Evolutionary conservation across 1,140 invertebrate genomes (phyloP).

Genomic region (Muscidifurax raptorellus): DNA sequence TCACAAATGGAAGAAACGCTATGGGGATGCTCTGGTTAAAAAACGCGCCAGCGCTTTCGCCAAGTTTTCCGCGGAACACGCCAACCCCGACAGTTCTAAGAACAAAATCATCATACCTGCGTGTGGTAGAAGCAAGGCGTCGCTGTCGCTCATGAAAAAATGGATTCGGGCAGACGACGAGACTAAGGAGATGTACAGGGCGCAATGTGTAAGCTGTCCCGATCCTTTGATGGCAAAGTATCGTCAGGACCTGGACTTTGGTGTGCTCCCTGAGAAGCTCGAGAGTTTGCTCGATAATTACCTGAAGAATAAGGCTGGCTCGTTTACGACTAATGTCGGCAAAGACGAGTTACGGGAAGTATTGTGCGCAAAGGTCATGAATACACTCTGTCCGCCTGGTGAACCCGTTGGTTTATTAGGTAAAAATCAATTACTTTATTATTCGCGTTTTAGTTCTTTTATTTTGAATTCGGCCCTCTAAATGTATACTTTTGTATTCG

Average conservation of each 20-base stretch:
- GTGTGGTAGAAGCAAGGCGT: slow-evolving; percentile 68
- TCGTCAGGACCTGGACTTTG: slow-evolving; percentile 85
- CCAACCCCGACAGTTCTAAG: slow-evolving; percentile 64
- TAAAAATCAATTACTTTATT: background rate
- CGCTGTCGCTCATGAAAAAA: slow-evolving; percentile 78
- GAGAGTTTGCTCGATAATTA: slow-evolving; percentile 83
- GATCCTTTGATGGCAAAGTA: slow-evolving; percentile 85
- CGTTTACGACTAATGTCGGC: slow-evolving; percentile 53
- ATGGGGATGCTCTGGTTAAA: slow-evolving; percentile 73
- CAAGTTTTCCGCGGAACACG: slow-evolving; percentile 62
- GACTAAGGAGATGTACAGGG: slow-evolving; percentile 73
- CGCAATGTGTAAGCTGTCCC: slow-evolving; percentile 76
- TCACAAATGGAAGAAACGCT: slow-evolving; percentile 79
- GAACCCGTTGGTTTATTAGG: slow-evolving; percentile 92
- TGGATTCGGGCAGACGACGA: slow-evolving; percentile 80
- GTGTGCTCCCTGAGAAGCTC: slow-evolving; percentile 88
- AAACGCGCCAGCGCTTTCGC: slow-evolving; percentile 65
- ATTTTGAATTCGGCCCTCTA: background rate
- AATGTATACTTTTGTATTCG: background rate
- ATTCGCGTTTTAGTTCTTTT: background rate
- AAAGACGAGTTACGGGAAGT: slow-evolving; percentile 81
- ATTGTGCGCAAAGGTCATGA: slow-evolving; percentile 86
- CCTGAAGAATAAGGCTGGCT: slow-evolving; percentile 72
- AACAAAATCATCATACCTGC: slow-evolving; percentile 54
- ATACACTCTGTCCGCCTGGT: slow-evolving; percentile 88